Conservation (phyloP, 2,888 invertebrate species). For the Neocrepidodera transversa region DNA sequence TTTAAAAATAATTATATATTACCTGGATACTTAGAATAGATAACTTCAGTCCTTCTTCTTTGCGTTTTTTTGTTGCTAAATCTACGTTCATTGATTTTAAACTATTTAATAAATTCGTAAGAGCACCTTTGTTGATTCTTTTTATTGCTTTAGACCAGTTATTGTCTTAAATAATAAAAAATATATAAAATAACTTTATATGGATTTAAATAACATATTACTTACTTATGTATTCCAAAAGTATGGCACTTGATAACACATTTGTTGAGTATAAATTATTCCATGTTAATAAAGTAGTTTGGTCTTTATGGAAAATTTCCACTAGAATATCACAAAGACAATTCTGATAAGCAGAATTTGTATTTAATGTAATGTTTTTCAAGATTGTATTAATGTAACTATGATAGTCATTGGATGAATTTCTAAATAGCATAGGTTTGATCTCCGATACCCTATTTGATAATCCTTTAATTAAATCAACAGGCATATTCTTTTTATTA, state of each 20-base stretch:
- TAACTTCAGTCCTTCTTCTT: constrained; percentile 55
- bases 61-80: constrained; percentile 59
- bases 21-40: constrained; percentile 53
- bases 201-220: no score
- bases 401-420: constrained; percentile 56
- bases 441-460: constrained; percentile 58
- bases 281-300: constrained; percentile 73
- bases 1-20: no score
- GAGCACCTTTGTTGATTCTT: constrained; percentile 57
- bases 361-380: constrained; percentile 67
- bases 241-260: constrained; percentile 69
- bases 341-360: constrained; percentile 61
- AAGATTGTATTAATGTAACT: constrained; percentile 70
- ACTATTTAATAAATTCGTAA: constrained; percentile 61
- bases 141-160: constrained; percentile 58
- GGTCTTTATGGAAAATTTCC: constrained; percentile 68
- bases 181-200: neutral
- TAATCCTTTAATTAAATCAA: constrained; percentile 66
- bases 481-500: constrained; percentile 65
- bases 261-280: constrained; percentile 72
- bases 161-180: constrained; percentile 50
- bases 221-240: constrained; percentile 68
- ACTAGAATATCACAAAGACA: constrained; percentile 69
- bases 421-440: constrained; percentile 50
- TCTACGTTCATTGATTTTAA: constrained; percentile 61